Evolutionary conservation across 1,140 invertebrate species (phyloP).

Genomic region (Carposina sasakii): DNA sequence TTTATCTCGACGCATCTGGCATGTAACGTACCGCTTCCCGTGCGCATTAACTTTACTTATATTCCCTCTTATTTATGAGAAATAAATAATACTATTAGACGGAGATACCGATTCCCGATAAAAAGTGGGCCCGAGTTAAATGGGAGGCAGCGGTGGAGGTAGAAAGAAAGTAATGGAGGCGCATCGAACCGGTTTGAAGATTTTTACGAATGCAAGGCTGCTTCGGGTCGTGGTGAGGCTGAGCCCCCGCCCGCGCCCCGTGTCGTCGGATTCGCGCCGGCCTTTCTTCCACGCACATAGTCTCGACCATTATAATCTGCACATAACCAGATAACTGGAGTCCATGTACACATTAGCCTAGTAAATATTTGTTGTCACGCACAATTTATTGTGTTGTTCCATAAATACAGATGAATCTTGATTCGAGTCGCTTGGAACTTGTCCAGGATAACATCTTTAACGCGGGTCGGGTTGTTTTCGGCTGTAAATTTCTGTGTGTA

Average conservation of each 20-base stretch:
- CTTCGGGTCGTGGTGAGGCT: conserved; percentile 17
- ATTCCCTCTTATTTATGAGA: conserved; percentile 69
- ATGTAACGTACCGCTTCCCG: conserved; percentile 58
- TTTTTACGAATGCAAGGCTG: conserved; percentile 72
- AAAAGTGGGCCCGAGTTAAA: conserved; percentile 70
- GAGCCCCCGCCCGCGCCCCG: neutral
- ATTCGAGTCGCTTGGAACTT: no score
- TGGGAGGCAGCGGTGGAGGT: conserved; percentile 67
- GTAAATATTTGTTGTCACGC: conserved; percentile 59
- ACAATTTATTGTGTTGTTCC: no score
- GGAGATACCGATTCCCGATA: conserved; percentile 71
- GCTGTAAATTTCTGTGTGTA: no score
- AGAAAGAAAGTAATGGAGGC: conserved; percentile 72
- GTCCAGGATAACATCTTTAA: no score
- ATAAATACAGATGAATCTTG: no score
- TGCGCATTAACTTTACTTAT: conserved; percentile 64
- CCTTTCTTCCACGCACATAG: conserved; percentile 46
- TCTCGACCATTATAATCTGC: conserved; percentile 49
- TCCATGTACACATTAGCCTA: conserved; percentile 44
- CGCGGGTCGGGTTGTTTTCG: no score
- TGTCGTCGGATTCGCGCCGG: conserved; percentile 63
- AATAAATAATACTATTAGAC: conserved; percentile 72
- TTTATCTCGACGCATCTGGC: conserved; percentile 57
- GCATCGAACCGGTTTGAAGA: conserved; percentile 69
- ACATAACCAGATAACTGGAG: conserved; percentile 61